phyloP scores from a whole-genome alignment of 2,113 vertebrate genomes.

The Spea bombifrons region DNA sequence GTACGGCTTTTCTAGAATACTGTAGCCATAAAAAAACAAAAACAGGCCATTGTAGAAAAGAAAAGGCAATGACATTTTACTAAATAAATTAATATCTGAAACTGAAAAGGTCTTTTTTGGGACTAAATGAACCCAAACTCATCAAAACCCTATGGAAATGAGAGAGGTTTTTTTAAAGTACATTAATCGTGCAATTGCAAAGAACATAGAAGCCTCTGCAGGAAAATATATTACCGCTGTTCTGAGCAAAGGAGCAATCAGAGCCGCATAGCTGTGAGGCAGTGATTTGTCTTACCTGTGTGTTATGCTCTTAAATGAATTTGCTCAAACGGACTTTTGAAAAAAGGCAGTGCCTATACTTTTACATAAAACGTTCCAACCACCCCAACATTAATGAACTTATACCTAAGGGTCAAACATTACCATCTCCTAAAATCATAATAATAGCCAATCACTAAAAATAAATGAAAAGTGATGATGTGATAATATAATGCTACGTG shows the following conservation, averaged over 20 bases:
- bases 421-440: not conserved
- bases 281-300: constrained; percentile 23
- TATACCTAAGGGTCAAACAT: not conserved
- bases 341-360: not conserved
- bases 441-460: not conserved
- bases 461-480: not conserved
- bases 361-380: not conserved
- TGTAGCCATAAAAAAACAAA: no score
- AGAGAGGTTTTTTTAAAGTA: not conserved
- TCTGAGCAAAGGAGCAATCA: constrained; percentile 24
- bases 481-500: not conserved
- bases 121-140: no score
- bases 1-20: no score
- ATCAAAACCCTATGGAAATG: no score
- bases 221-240: constrained; percentile 29
- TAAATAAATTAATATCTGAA: no score
- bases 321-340: not conserved
- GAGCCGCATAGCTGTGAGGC: constrained; percentile 20
- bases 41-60: no score
- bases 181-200: constrained; percentile 19
- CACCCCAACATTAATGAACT: not conserved
- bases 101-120: no score
- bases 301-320: constrained; percentile 40
- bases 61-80: no score
- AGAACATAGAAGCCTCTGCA: constrained; percentile 33